These are phyloP conservation scores for Sinocyclocheilus grahami DNA, from an alignment of 2,113 vertebrate genomes.

Conservation along the genomic window DNA sequence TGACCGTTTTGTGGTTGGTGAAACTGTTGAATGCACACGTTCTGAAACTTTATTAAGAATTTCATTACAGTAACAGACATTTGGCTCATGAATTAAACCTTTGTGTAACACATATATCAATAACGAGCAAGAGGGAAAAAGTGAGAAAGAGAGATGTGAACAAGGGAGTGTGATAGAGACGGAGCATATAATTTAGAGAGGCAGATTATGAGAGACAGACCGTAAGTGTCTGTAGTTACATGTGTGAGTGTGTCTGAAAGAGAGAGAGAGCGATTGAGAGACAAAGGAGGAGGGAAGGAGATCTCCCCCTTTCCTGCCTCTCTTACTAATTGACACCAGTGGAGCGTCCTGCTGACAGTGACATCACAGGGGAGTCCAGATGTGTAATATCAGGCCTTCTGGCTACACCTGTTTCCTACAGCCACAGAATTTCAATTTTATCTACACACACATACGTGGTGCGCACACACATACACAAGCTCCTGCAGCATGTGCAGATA, in stretches of 20 bases:
- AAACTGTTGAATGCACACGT: not conserved
- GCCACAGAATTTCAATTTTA: conserved; percentile 55
- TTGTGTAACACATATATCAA: conserved; percentile 5
- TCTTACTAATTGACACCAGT: conserved; percentile 59
- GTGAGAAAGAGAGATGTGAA: conserved; percentile 10
- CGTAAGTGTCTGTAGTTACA: conserved; percentile 19
- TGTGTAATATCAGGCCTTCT: conserved; percentile 59
- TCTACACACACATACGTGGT: not conserved
- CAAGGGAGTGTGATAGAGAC: conserved; percentile 24
- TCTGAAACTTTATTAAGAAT: not conserved
- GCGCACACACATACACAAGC: not conserved
- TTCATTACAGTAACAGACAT: not conserved
- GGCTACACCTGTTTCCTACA: conserved; percentile 61
- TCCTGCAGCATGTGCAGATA: not conserved
- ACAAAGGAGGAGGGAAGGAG: conserved; percentile 38
- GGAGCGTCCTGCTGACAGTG: conserved; percentile 55
- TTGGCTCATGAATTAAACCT: not conserved
- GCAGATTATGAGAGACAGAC: conserved; percentile 22
- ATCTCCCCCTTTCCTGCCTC: conserved; percentile 50
- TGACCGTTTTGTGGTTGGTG: not conserved
- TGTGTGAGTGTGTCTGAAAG: conserved; percentile 28
- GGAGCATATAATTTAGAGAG: conserved; percentile 12
- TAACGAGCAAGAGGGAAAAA: not conserved
- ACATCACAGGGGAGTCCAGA: conserved; percentile 60
- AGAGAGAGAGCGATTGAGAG: conserved; percentile 3